These are phyloP conservation scores for Siniperca undulata DNA, from an alignment of 2,797 vertebrate species.

Conservation along the genomic window DNA sequence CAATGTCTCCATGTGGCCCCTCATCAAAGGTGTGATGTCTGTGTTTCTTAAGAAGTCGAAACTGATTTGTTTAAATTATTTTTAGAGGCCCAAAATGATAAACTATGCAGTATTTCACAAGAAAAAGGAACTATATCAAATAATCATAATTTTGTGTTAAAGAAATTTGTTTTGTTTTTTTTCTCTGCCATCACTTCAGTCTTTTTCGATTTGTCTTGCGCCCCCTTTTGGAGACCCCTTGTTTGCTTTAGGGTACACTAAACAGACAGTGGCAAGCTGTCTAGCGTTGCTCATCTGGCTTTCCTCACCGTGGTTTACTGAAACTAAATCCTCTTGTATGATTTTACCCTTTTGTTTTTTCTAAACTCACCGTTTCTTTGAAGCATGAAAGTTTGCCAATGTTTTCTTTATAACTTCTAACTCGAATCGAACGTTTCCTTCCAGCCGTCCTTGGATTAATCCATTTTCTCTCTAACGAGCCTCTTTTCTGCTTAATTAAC, in stretches of 20 bases:
- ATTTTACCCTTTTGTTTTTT: conserved; percentile 26
- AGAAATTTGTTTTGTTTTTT: neutral
- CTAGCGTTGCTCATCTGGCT: conserved; percentile 7
- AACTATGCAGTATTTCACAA: neutral
- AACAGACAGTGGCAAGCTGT: neutral
- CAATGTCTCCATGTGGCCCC: neutral
- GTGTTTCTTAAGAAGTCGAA: neutral
- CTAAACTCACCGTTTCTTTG: conserved; percentile 22
- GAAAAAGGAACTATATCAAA: neutral
- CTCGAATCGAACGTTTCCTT: conserved; percentile 62
- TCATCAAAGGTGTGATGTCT: neutral
- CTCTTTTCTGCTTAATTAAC: conserved; percentile 82
- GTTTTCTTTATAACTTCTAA: conserved; percentile 39
- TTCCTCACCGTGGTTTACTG: neutral
- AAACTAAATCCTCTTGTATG: conserved; percentile 21
- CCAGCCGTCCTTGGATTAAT: conserved; percentile 67
- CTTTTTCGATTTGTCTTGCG: conserved; percentile 1
- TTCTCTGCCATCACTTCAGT: neutral
- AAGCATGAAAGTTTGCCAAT: conserved; percentile 46
- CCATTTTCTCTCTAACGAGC: conserved; percentile 71
- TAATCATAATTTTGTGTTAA: neutral
- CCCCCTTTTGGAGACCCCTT: neutral
- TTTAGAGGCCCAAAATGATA: neutral
- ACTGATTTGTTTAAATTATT: neutral
- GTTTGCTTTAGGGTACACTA: neutral